phyloP scores from a whole-genome alignment of 2,797 vertebrate species.

The Chaenodraco wilsoni region DNA sequence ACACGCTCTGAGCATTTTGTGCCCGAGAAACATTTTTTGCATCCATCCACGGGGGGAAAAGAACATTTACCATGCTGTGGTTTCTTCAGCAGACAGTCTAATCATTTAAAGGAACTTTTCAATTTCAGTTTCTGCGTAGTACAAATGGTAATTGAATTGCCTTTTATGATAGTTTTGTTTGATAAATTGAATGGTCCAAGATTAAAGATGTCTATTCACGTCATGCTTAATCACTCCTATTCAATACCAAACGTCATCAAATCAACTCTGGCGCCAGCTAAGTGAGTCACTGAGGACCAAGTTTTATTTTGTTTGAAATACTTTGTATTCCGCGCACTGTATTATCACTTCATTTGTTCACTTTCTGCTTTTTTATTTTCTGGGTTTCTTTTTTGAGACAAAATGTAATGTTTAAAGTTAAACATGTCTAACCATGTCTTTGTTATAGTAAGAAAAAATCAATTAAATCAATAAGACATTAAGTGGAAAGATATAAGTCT shows the following conservation, averaged over 20 bases:
- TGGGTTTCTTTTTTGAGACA: background rate
- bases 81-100: slow-evolving; percentile 49
- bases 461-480: background rate
- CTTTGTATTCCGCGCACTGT: background rate
- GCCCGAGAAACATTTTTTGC: slow-evolving; percentile 67
- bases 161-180: slow-evolving; percentile 29
- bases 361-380: background rate
- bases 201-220: slow-evolving; percentile 13
- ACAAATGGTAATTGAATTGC: background rate
- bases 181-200: background rate
- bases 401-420: slow-evolving; percentile 19
- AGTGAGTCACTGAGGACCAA: background rate
- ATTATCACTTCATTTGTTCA: background rate
- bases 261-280: slow-evolving; percentile 4
- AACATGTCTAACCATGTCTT: background rate
- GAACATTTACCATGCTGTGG: slow-evolving; percentile 57
- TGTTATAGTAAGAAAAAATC: no score
- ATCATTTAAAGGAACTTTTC: slow-evolving; percentile 40
- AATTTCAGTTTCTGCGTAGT: background rate
- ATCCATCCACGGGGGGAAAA: slow-evolving; percentile 40
- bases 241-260: slow-evolving; percentile 13
- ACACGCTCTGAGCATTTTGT: slow-evolving; percentile 65
- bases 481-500: no score
- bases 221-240: background rate
- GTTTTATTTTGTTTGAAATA: slow-evolving; percentile 11